These are phyloP conservation scores for Phasia obesa DNA, from an alignment of 2,888 invertebrate species.

Conservation along the genomic window DNA sequence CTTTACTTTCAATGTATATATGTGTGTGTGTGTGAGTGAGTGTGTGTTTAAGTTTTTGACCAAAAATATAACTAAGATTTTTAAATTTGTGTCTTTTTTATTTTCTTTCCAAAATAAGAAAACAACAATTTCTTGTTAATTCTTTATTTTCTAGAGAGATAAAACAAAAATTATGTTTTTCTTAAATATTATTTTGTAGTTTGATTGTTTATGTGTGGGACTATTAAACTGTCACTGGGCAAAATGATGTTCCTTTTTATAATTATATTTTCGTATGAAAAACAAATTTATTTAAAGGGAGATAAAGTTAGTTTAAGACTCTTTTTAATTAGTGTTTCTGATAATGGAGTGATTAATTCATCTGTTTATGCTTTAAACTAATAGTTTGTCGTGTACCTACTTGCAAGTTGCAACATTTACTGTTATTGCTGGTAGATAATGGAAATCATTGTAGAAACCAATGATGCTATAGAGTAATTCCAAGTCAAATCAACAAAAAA, in stretches of 20 bases:
- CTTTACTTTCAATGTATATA: background rate
- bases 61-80: background rate
- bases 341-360: too few species aligned
- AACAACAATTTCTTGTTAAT: constrained; percentile 15
- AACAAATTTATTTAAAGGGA: too few species aligned
- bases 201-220: constrained; percentile 14
- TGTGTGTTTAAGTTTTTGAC: too few species aligned
- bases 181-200: constrained; percentile 9
- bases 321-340: too few species aligned
- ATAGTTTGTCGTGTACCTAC: too few species aligned
- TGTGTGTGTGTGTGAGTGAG: background rate
- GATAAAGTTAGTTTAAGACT: too few species aligned
- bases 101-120: background rate
- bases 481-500: too few species aligned
- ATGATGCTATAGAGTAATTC: too few species aligned
- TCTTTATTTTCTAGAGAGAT: constrained; percentile 17
- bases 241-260: constrained; percentile 21
- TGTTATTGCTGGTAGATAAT: too few species aligned
- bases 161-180: constrained; percentile 43
- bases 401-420: too few species aligned
- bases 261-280: constrained; percentile 10
- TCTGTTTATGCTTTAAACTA: too few species aligned
- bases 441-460: too few species aligned
- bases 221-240: constrained; percentile 4
- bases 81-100: constrained; percentile 16